Base-by-base conservation (phyloP, 2,113 vertebrate genomes). In the Bujurquina vittata region DNA sequence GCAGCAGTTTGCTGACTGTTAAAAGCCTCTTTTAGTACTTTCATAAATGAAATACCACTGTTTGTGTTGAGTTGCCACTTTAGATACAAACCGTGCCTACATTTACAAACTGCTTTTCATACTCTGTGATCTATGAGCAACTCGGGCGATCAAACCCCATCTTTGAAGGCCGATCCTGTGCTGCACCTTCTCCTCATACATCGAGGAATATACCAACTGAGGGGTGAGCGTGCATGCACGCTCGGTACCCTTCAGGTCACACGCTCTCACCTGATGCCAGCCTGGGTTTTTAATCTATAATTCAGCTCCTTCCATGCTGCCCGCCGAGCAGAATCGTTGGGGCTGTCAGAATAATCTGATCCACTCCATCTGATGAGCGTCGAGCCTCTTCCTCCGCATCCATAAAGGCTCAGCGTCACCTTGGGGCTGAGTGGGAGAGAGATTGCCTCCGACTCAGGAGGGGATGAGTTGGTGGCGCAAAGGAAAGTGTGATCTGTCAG, bases 251-350 rank as follows among this genome's bases (percentile, higher is more conserved):
- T 57, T 63, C 83, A 82, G 75, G 35, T 80, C 82, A 67, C 82
- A 67, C 46, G 20, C 26, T 23, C 54, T 77, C 80, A 75, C 76
- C 86, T 92, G 84, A 88, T 74, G 84, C 60, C 40, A 26, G 65
- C 1, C 3, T 1, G 75, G 58, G 59, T 77, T 82, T 37, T 77
- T 83, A 75, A 92, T 93, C 87, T 91, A 91, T 88, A 91, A 92
- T 91, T 92, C 86, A 93, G 76, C n/a, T 81, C 3, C 52, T 78
- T 75, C 58, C 22, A 1, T 56, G 79, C 35, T 56, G 22, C 75
- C 81, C 1, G 20, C 49, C 61, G 81, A 89, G 88, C 73, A 59
- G 6, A 61, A 26, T 4, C 2, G 3, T 7, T 4, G 12, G n/a
- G 11, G 0, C 78, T 84, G 84, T 89, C 89, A 76, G 52, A 74